Base-by-base conservation (phyloP, 2,888 invertebrate species). In the Chaetogeoica ovagalla region DNA sequence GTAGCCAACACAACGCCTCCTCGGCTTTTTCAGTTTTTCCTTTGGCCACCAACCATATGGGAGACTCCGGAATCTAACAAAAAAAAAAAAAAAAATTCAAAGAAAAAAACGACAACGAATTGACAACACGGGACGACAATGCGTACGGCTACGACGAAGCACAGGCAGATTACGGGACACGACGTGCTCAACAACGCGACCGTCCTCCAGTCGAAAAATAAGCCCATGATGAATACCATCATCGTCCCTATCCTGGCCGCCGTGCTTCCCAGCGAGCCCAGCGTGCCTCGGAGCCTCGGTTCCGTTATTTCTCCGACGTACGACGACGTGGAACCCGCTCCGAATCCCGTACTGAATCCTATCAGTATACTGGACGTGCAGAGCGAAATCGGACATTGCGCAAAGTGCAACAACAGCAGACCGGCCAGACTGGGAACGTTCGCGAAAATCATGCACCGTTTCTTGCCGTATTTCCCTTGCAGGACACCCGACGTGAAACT, bases 181-280 rank as follows among this genome's bases (percentile, higher is more conserved):
- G 91, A 83, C 4, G 90, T 84, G 83, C 84, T 84, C 83, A 92
- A 87, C 2, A 92, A 86, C 0, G 92, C 91, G 6, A 92, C 89
- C 0, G 89, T 90, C 65, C 93, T 88, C 93, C 94, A 94, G 82
- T 89, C 15, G 88, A 82, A 86, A 62, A 93, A 86, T 15, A 91
- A 89, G 0, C 93, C 93, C 81, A 93, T 87, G 11, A 93, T 62
- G 86, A 93, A 92, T 86, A 93, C 92, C 0, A 91, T 89, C 85
- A 94, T 91, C 37, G 93, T 89, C 8, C 90, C 90, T 0, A 88
- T 85, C 0, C 88, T 86, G 0, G 88, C 88, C 83, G 88, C 89
- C 2, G 86, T 85, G 59, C 84, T 88, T 7, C 89, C 88, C 81
- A 89, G 85, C 0, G 89, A 88, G 6, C 89, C 89, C 82, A 90